Percentiles rank a stretch among this genome's conserved stretches.
These are phyloP conservation scores for Ammodytes dubius DNA, from an alignment of 2,113 vertebrate genomes.

Conservation along the genomic window DNA sequence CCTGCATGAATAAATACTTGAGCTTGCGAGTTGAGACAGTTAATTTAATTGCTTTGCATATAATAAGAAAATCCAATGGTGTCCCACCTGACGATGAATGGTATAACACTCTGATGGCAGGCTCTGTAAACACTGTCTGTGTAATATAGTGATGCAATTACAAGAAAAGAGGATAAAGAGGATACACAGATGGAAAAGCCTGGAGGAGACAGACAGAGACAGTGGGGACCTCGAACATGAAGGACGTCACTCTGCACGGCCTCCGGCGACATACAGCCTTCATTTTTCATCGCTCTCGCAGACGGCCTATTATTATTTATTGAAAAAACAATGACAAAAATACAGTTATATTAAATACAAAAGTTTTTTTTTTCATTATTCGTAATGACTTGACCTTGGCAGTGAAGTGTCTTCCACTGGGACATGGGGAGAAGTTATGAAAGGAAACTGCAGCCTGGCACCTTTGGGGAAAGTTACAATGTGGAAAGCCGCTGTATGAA, in stretches of 20 bases:
- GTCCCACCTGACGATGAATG: slow-evolving; percentile 36
- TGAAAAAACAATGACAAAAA: slow-evolving; percentile 41
- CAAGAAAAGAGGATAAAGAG: slow-evolving; percentile 32
- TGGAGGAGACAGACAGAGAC: not conserved
- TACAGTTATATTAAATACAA: slow-evolving; percentile 15
- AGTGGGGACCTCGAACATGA: slow-evolving; percentile 20
- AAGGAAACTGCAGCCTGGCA: not conserved
- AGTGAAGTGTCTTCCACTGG: not conserved
- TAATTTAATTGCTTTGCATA: slow-evolving; percentile 20
- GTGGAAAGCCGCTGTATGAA: not conserved
- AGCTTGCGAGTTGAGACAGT: slow-evolving; percentile 1
- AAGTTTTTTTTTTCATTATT: not conserved
- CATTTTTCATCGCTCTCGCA: slow-evolving; percentile 22
- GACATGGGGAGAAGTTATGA: not conserved
- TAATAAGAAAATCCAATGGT: slow-evolving; percentile 18
- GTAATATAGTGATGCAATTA: slow-evolving; percentile 61
- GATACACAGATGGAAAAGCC: slow-evolving; percentile 13
- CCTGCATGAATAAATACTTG: not conserved
- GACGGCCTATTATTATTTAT: slow-evolving; percentile 39
- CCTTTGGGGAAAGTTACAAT: not conserved
- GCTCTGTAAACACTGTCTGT: slow-evolving; percentile 30
- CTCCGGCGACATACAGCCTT: slow-evolving; percentile 20
- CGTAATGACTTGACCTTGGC: slow-evolving; percentile 20
- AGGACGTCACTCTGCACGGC: slow-evolving; percentile 35
- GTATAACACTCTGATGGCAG: slow-evolving; percentile 2